Base-by-base conservation (phyloP, 1,140 invertebrate genomes). In the Chironomus striatipennis region DNA sequence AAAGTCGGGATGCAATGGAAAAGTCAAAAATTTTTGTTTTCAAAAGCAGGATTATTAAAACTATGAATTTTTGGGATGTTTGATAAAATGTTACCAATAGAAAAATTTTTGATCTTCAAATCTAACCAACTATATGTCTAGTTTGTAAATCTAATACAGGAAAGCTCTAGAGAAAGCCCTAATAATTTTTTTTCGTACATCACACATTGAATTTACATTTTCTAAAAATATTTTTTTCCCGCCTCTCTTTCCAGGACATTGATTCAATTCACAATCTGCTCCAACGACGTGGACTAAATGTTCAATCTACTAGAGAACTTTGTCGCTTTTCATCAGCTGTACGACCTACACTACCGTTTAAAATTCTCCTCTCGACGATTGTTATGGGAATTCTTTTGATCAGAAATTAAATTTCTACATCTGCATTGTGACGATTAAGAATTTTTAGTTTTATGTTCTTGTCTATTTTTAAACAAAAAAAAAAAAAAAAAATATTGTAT, bases 251-350 rank as follows among this genome's bases (percentile, higher is more conserved):
- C 2, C 82, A 85, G 81, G 87, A 88, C 75, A 81, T 91, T 12
- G 85, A 86, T 20, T 86, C 88, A 15, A 86, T 92, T 12, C 87
- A 90, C 72, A 86, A 85, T 74, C 82, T 92, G 75, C 83, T 92
- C 5, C 82, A 85, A 43, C 85, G 87, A 20, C 87, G 88, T 64
- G 86, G 87, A 12, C 81, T 92, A 1, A 85, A 85, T 15, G 85
- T 86, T n/a, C 85, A 85, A 47, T 85, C 84, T 12, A 83, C 88
- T 76, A 83, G 87, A 80, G 86, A 87, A 82, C 86, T 88, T 0
- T 89, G 88, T 78, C 65, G 65, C 6, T 20, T 21, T 20, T 70
- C 65, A 12, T 70, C 65, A 70, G 17, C 65, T 18, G 18, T 70
- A 57, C 47, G 47, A 57, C n/a, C n/a, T n/a, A 57, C 47, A 57